These are phyloP conservation scores for Barbus barbus DNA, from an alignment of 2,113 vertebrate genomes.

Conservation along the genomic window DNA sequence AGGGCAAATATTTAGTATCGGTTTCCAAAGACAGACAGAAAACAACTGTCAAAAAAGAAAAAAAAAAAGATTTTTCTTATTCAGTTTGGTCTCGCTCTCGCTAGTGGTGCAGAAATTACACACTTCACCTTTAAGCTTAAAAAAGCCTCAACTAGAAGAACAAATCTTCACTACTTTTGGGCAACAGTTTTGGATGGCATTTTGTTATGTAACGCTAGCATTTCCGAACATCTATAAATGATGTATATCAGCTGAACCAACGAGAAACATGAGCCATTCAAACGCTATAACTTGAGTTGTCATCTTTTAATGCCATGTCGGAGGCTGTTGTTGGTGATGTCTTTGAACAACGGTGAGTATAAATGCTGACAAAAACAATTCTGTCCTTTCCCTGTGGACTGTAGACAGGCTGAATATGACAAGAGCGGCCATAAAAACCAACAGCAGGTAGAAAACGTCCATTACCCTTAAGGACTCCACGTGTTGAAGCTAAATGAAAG, in stretches of 20 bases:
- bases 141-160: background rate
- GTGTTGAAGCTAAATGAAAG: slow-evolving; percentile 83
- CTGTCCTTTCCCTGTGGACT: slow-evolving; percentile 56
- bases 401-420: slow-evolving; percentile 44
- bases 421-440: slow-evolving; percentile 43
- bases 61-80: too few relatives aligned
- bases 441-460: slow-evolving; percentile 56
- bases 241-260: background rate
- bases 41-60: background rate
- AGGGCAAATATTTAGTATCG: background rate
- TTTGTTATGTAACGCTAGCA: background rate
- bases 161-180: background rate
- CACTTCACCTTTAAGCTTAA: background rate
- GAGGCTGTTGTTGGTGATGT: slow-evolving; percentile 20
- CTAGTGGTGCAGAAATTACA: background rate
- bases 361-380: slow-evolving; percentile 45
- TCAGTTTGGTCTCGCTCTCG: background rate
- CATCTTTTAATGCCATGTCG: slow-evolving; percentile 13
- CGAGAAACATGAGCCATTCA: background rate
- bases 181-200: background rate
- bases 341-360: slow-evolving; percentile 39
- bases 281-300: slow-evolving; percentile 1
- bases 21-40: background rate
- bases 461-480: slow-evolving; percentile 86
- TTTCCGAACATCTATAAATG: background rate